Percentiles rank a stretch among this genome's conserved stretches.
Evolutionary conservation across 2,888 invertebrate genomes (phyloP).

Genomic region (Apeira syringaria): DNA sequence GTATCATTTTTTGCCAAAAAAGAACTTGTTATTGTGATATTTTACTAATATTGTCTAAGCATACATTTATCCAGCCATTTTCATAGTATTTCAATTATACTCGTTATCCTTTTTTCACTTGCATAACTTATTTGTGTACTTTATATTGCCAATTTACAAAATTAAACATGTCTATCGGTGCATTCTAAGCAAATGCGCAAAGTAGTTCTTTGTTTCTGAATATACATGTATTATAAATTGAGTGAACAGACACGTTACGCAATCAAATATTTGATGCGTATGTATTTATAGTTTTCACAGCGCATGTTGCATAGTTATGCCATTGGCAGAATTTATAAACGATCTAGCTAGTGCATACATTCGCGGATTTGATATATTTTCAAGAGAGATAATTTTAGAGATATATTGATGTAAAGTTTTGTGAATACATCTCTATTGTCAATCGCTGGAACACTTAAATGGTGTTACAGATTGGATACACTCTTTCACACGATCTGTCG

Average conservation of each 20-base stretch:
- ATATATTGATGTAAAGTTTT: slow-evolving; percentile 16
- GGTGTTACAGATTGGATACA: slow-evolving; percentile 23
- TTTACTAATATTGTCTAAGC: too few species aligned
- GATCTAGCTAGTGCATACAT: slow-evolving; percentile 19
- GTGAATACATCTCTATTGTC: slow-evolving; percentile 11
- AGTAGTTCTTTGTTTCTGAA: slow-evolving; percentile 6
- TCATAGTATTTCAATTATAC: too few species aligned
- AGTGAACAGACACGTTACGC: slow-evolving; percentile 12
- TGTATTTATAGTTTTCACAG: slow-evolving; percentile 15
- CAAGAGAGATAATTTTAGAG: too few species aligned
- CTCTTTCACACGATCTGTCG: slow-evolving; percentile 17
- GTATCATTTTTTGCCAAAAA: too few species aligned
- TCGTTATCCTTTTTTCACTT: too few species aligned
- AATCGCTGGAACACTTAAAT: slow-evolving; percentile 20
- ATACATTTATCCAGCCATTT: too few species aligned
- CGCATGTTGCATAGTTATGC: slow-evolving; percentile 16
- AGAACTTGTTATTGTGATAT: too few species aligned
- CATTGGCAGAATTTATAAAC: slow-evolving; percentile 20
- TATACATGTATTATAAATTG: slow-evolving; percentile 7
- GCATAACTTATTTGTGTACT: too few species aligned
- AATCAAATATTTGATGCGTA: slow-evolving; percentile 24
- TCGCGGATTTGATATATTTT: slow-evolving; percentile 11
- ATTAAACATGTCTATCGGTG: too few species aligned
- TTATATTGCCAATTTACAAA: too few species aligned
- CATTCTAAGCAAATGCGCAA: too few species aligned